Conservation (phyloP, 2,888 invertebrate species). For the Troides helena region DNA sequence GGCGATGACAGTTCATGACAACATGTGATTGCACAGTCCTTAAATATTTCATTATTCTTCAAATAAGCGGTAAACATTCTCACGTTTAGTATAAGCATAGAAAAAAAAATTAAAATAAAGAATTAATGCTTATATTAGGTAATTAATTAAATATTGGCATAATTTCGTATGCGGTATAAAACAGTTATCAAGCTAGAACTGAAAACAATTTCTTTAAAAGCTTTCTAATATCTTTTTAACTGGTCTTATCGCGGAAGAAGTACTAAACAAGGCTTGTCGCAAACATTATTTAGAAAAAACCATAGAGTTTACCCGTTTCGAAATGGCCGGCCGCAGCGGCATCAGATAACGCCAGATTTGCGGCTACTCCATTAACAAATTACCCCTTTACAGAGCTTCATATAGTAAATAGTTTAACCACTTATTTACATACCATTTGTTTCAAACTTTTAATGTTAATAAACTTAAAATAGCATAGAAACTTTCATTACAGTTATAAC, state of each 20-base stretch:
- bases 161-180: neutral
- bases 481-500: too few species aligned
- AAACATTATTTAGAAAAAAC: slow-evolving; percentile 73
- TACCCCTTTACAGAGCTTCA: slow-evolving; percentile 58
- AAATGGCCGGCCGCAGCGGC: slow-evolving; percentile 66
- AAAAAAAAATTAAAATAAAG: neutral
- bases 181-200: slow-evolving; percentile 11
- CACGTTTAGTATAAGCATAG: slow-evolving; percentile 12
- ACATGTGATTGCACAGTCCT: slow-evolving; percentile 36
- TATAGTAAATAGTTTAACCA: slow-evolving; percentile 25
- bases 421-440: slow-evolving; percentile 24
- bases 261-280: slow-evolving; percentile 67
- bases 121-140: too few species aligned
- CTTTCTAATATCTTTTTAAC: slow-evolving; percentile 70
- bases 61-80: slow-evolving; percentile 26
- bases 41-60: slow-evolving; percentile 21
- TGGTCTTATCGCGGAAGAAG: slow-evolving; percentile 70
- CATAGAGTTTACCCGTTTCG: slow-evolving; percentile 70
- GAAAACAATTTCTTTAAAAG: slow-evolving; percentile 72
- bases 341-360: slow-evolving; percentile 75
- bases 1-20: slow-evolving; percentile 56
- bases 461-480: too few species aligned
- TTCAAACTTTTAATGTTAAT: neutral
- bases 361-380: slow-evolving; percentile 74
- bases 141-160: too few species aligned